A percentile compares a stretch with the other conserved stretches of the same genome.
Conservation (phyloP, 1,140 invertebrate genomes). For the Teleopsis dalmanni region DNA sequence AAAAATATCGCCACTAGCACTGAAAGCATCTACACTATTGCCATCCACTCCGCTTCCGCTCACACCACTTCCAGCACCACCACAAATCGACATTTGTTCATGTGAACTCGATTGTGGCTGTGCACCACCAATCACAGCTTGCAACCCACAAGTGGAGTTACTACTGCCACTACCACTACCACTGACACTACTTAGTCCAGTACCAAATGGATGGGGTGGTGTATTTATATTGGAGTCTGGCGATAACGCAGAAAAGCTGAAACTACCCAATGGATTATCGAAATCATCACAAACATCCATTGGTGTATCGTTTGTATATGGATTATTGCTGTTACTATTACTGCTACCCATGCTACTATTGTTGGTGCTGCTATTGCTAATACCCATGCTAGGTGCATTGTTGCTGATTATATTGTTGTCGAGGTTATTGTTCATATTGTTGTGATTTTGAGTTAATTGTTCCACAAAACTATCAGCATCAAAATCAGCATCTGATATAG, state of each 20-base stretch:
- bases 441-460: conserved; percentile 31
- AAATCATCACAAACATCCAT: conserved; percentile 44
- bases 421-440: conserved; percentile 12
- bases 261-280: conserved; percentile 36
- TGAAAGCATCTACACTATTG: conserved; percentile 27
- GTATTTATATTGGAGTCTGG: conserved; percentile 20
- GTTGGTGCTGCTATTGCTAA: not conserved
- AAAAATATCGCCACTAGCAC: conserved; percentile 32
- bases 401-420: conserved; percentile 7
- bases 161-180: conserved; percentile 6
- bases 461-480: conserved; percentile 39
- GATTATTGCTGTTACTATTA: conserved; percentile 7
- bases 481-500: conserved; percentile 26
- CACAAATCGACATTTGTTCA: conserved; percentile 15
- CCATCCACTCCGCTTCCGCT: not conserved
- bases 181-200: conserved; percentile 9
- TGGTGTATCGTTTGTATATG: conserved; percentile 20
- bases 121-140: conserved; percentile 5
- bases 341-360: conserved; percentile 4
- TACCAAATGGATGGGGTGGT: conserved; percentile 22
- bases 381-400: not conserved
- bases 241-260: conserved; percentile 21
- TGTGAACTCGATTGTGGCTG: not conserved
- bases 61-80: conserved; percentile 9
- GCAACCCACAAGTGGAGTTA: conserved; percentile 6